Percentiles rank a stretch among this genome's conserved stretches.
Evolutionary conservation across 2,797 vertebrate genomes (phyloP).

Genomic region (Pseudotriccus pelzelni): DNA sequence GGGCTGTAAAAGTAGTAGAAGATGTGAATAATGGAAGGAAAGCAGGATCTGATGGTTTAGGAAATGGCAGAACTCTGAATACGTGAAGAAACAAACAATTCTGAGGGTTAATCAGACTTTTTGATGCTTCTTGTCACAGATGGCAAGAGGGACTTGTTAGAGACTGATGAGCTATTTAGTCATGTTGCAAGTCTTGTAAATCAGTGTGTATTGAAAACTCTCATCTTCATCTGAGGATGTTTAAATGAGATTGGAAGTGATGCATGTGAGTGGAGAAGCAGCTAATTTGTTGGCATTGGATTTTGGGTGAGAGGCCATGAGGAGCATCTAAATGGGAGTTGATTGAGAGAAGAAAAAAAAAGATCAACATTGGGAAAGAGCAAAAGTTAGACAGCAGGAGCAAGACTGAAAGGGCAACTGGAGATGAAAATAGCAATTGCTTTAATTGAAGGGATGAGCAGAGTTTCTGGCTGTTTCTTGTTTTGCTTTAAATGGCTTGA

Average conservation of each 20-base stretch:
- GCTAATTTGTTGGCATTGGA: neutral
- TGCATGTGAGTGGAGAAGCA: neutral
- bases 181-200: slow-evolving; percentile 34
- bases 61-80: neutral
- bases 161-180: slow-evolving; percentile 56
- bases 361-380: neutral
- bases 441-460: slow-evolving; percentile 12
- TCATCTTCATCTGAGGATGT: slow-evolving; percentile 1
- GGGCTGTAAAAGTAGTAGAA: neutral
- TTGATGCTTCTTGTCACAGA: slow-evolving; percentile 13
- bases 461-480: slow-evolving; percentile 12
- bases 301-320: neutral
- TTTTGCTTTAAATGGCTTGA: neutral
- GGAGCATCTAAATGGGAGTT: neutral
- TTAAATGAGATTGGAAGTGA: slow-evolving; percentile 8
- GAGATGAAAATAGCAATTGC: slow-evolving; percentile 32
- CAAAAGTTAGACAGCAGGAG: slow-evolving; percentile 12
- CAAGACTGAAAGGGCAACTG: neutral
- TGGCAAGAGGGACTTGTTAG: slow-evolving; percentile 13
- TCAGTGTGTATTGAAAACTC: slow-evolving; percentile 38
- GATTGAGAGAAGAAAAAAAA: neutral
- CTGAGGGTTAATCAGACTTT: slow-evolving; percentile 22
- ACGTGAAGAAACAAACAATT: neutral
- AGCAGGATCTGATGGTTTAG: neutral
- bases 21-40: neutral